These are phyloP conservation scores for Plectropomus leopardus DNA, from an alignment of 2,113 vertebrate genomes.

Conservation along the genomic window DNA sequence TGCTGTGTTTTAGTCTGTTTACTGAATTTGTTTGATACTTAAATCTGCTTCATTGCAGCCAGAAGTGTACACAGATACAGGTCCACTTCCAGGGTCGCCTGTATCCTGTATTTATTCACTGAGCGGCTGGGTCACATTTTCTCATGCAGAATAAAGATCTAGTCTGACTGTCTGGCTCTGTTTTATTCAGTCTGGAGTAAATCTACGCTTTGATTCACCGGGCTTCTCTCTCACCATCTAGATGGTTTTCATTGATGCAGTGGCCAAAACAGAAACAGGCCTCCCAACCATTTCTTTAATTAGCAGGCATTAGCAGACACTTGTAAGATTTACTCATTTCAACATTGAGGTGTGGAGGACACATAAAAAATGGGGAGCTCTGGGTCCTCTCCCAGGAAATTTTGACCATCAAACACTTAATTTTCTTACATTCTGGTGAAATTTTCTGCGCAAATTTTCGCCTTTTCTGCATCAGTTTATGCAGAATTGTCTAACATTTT, in stretches of 20 bases:
- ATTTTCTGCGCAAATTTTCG: too few species aligned
- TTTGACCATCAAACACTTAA: too few species aligned
- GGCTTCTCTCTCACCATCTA: slow-evolving; percentile 18
- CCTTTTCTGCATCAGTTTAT: too few species aligned
- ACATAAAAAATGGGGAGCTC: too few species aligned
- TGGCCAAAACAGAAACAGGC: background rate
- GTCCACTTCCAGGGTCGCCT: slow-evolving; percentile 6
- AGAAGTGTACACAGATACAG: slow-evolving; percentile 32
- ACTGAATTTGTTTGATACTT: slow-evolving; percentile 36
- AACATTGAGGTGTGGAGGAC: background rate
- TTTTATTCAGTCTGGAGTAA: slow-evolving; percentile 41
- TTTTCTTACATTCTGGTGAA: too few species aligned
- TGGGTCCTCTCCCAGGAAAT: too few species aligned
- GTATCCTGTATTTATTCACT: slow-evolving; percentile 60
- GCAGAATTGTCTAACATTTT: too few species aligned
- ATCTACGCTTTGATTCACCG: background rate
- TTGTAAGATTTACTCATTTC: too few species aligned
- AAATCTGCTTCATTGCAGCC: slow-evolving; percentile 28
- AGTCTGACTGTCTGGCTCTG: slow-evolving; percentile 31
- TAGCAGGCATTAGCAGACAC: background rate
- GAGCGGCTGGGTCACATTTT: slow-evolving; percentile 50
- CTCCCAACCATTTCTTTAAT: background rate
- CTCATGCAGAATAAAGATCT: slow-evolving; percentile 65
- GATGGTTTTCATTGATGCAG: slow-evolving; percentile 6
- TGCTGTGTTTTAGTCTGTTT: slow-evolving; percentile 31